Conservation (phyloP, 2,113 vertebrate species). For the Dipodomys ordii region DNA sequence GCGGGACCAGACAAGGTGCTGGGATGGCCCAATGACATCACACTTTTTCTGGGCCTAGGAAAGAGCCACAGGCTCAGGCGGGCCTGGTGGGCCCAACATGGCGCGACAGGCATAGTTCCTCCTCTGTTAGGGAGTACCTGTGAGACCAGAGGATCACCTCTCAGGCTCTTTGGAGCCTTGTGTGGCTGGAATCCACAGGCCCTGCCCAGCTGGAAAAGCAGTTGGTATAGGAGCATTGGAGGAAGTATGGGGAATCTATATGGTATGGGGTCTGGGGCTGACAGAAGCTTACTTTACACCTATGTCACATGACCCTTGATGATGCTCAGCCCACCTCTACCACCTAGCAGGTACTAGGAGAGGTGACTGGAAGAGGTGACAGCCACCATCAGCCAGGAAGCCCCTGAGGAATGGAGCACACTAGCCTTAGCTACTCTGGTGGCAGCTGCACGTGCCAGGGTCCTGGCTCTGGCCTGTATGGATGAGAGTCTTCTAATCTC, state of each 20-base stretch:
- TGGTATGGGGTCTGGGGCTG: not conserved
- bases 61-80: slow-evolving; percentile 30
- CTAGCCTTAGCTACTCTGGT: not conserved
- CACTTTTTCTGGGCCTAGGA: slow-evolving; percentile 58
- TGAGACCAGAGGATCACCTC: not conserved
- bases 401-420: not conserved
- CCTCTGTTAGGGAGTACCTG: not conserved
- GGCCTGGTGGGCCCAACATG: slow-evolving; percentile 47
- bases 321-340: not conserved
- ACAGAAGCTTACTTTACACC: not conserved
- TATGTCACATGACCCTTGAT: not conserved
- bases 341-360: not conserved
- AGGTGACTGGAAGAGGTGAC: not conserved
- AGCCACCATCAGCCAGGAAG: not conserved
- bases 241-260: not conserved
- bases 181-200: not conserved
- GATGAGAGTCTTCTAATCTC: not conserved
- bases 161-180: not conserved
- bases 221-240: not conserved
- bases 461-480: not conserved
- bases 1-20: slow-evolving; percentile 65
- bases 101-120: not conserved
- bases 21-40: slow-evolving; percentile 69
- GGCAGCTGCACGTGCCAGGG: not conserved
- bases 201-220: not conserved